Conservation (phyloP, 1,140 invertebrate genomes). For the Polypedilum vanderplanki region DNA sequence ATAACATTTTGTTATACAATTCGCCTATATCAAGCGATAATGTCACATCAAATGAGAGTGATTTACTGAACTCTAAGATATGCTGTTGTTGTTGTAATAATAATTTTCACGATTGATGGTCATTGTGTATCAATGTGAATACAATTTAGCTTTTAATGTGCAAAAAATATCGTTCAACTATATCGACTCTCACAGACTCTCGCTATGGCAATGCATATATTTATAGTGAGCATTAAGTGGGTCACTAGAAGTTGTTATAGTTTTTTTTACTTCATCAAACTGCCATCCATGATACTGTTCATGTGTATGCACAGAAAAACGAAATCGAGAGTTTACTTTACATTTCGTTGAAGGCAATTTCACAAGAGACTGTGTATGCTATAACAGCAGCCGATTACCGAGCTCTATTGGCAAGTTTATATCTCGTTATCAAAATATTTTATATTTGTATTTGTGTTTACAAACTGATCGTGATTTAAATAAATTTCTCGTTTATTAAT, state of each 20-base stretch:
- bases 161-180: neutral
- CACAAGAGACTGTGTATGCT: neutral
- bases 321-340: neutral
- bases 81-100: neutral
- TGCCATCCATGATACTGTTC: neutral
- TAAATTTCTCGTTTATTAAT: neutral
- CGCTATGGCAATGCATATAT: neutral
- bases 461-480: slow-evolving; percentile 4
- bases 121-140: neutral
- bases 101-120: slow-evolving; percentile 5
- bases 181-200: neutral
- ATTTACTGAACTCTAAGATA: neutral
- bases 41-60: neutral
- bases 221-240: neutral
- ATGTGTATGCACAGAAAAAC: neutral
- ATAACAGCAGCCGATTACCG: neutral
- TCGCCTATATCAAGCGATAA: neutral
- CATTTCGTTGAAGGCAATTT: neutral
- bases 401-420: neutral
- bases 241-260: slow-evolving; percentile 2
- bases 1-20: slow-evolving; percentile 7
- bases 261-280: slow-evolving; percentile 2
- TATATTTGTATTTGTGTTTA: neutral
- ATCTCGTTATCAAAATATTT: neutral
- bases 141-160: neutral